These are phyloP conservation scores for Engystomops pustulosus DNA, from an alignment of 2,113 vertebrate genomes.

Conservation along the genomic window DNA sequence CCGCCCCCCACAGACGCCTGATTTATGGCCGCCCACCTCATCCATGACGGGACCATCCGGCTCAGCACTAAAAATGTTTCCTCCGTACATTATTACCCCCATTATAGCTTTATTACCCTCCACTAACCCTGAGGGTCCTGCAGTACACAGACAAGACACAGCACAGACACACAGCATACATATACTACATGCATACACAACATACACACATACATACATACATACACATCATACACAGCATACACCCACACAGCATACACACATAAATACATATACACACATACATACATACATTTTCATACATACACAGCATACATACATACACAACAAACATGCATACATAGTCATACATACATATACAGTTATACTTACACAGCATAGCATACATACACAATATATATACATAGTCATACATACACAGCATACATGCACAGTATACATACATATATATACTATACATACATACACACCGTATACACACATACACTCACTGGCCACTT, in stretches of 20 bases:
- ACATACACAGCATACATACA: neutral
- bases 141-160: neutral
- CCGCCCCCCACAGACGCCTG: neutral
- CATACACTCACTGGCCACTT: no score
- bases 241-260: neutral
- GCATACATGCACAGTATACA: no score
- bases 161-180: neutral
- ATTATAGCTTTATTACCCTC: neutral
- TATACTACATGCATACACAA: neutral
- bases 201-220: neutral
- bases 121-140: neutral
- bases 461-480: no score
- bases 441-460: no score
- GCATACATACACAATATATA: neutral
- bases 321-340: neutral
- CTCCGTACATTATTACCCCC: neutral
- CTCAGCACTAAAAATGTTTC: neutral
- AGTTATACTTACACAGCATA: neutral
- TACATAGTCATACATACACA: neutral
- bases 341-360: neutral
- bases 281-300: neutral
- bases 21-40: neutral
- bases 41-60: neutral
- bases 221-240: neutral
- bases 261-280: neutral